Evolutionary conservation across 2,888 invertebrate species (phyloP), one percentile per base, ranked within the genome.

Genomic region (Nemotelus pantherinus): DNA sequence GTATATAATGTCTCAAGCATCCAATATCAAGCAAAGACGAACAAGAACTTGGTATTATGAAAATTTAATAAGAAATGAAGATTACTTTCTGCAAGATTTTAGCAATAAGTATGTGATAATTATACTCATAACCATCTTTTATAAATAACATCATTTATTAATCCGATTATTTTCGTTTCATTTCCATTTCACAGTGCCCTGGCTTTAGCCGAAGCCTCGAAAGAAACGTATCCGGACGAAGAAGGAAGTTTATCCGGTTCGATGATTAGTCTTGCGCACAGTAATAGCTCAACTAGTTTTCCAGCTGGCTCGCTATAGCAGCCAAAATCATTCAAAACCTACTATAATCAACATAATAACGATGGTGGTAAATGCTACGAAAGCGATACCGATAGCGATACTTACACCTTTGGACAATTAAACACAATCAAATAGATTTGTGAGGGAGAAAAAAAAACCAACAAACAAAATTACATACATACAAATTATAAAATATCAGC

Each of bases 211-310:
- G 96, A 97, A 88, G 95, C 95, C 85, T 95, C 96, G 83, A 92
- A 94, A 84, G 95, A 96, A 87, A 92, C 93, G 82, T 95, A 94
- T 89, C 93, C 93, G 83, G 96, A 96, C 83, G 96, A 95, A 87
- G 97, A 96, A 87, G 93, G 93, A 85, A 95, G 96, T 85, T 91
- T 97, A 83, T 96, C 96, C 79, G 97, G 97, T 84, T 97, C 97
- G 83, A 95, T 97, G 94, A 90, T 95, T 85, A 97, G 97, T 89
- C 92, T 98, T 88, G 96, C 96, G 82, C 95, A 96, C 90, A 96
- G 95, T 91, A 95, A 95, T 91, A 96, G 96, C 88, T 95, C 96
- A 84, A 94, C 95, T 85, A 94, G 94, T 89, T 95, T 95, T 89
- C 95, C 95, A 84, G 93, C 94, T 85, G 93, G 93, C 88, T 93